Conservation (phyloP, 2,113 vertebrate genomes). For the Isichthys henryi region DNA sequence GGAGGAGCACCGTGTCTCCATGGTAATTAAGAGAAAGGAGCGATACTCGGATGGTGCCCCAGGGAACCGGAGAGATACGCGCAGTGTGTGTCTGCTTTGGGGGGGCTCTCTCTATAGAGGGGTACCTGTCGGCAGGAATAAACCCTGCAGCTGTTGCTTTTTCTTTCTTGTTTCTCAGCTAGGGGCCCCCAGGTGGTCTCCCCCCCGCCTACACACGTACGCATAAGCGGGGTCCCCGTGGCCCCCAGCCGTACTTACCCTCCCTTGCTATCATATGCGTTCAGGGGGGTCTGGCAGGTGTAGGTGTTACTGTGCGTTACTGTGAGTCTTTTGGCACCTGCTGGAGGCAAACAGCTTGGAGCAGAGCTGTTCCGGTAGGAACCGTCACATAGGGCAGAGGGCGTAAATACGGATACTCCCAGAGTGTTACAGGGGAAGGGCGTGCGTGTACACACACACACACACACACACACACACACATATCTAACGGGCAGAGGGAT, state of each 20-base stretch:
- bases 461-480: neutral
- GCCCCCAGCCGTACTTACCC: neutral
- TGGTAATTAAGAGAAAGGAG: conserved; percentile 60
- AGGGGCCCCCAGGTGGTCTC: neutral
- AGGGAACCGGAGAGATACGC: conserved; percentile 35
- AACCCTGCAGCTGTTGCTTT: conserved; percentile 30
- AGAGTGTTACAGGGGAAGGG: neutral
- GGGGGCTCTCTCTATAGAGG: neutral
- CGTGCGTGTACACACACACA: neutral
- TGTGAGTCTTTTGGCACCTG: neutral
- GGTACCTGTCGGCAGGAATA: conserved; percentile 17
- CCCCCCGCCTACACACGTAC: neutral
- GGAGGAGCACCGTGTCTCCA: conserved; percentile 48
- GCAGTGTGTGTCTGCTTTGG: neutral
- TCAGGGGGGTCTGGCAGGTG: neutral
- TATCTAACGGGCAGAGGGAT: neutral
- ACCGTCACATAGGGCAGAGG: neutral
- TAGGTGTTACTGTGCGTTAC: neutral
- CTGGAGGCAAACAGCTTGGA: neutral
- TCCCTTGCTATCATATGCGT: neutral
- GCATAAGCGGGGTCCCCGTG: too few relatives aligned
- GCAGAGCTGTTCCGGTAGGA: neutral
- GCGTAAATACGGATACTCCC: neutral
- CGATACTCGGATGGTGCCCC: conserved; percentile 40
- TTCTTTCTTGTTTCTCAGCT: conserved; percentile 20